These are phyloP conservation scores for Pomatostomus ruficeps DNA, from an alignment of 2,113 vertebrate species.

Conservation along the genomic window DNA sequence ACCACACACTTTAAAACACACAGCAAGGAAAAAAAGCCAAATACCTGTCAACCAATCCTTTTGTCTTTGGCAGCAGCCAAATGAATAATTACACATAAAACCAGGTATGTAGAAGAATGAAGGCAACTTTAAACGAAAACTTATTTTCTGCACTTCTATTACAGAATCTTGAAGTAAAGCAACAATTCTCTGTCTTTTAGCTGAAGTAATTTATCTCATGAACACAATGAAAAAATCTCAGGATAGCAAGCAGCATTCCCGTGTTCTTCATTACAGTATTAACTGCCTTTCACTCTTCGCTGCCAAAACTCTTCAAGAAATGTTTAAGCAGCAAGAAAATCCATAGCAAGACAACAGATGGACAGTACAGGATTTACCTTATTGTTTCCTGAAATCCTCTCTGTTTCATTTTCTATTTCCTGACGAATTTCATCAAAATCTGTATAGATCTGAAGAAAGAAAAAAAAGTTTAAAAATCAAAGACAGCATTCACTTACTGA, in stretches of 20 bases:
- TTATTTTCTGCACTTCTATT: neutral
- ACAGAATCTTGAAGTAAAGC: neutral
- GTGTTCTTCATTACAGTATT: neutral
- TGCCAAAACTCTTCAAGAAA: neutral
- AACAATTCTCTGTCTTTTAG: neutral
- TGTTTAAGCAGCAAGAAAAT: neutral
- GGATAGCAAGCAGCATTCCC: neutral
- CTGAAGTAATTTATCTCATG: neutral
- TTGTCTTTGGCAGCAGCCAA: neutral
- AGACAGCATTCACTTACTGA: neutral
- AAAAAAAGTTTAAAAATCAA: neutral
- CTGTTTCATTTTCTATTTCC: slow-evolving; percentile 95
- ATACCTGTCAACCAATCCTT: neutral
- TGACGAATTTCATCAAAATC: slow-evolving; percentile 96
- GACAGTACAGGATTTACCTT: slow-evolving; percentile 76
- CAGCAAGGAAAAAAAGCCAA: neutral
- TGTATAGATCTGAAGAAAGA: slow-evolving; percentile 82
- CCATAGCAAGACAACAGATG: neutral
- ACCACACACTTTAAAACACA: neutral
- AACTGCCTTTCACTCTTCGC: neutral
- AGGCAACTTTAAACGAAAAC: neutral
- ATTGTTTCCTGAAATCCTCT: slow-evolving; percentile 94
- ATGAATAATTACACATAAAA: neutral
- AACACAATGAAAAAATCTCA: neutral
- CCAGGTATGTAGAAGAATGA: neutral